phyloP scores from a whole-genome alignment of 2,797 vertebrate genomes.

The Gymnothorax reevesii region DNA sequence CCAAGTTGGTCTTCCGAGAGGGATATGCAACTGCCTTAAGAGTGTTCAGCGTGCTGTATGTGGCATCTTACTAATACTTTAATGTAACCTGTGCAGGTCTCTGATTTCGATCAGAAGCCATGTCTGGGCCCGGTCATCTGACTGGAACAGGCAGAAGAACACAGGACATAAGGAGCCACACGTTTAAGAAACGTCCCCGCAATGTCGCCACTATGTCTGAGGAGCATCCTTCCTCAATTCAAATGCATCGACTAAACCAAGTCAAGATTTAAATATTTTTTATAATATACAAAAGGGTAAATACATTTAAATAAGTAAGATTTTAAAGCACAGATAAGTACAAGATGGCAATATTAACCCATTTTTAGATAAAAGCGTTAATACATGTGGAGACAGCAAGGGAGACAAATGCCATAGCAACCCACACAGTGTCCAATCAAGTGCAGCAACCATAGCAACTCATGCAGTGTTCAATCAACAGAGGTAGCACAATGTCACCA shows the following conservation, averaged over 20 bases:
- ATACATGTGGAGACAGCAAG: slow-evolving; percentile 30
- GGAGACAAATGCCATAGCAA: slow-evolving; percentile 28
- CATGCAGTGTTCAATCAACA: slow-evolving; percentile 42
- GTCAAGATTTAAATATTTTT: slow-evolving; percentile 49
- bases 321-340: slow-evolving; percentile 77
- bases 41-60: neutral
- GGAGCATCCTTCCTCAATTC: slow-evolving; percentile 42
- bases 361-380: slow-evolving; percentile 52
- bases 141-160: neutral
- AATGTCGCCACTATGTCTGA: slow-evolving; percentile 20
- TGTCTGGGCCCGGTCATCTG: neutral
- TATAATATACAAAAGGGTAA: slow-evolving; percentile 39
- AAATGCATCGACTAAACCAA: slow-evolving; percentile 55
- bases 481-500: slow-evolving; percentile 64
- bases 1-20: too few relatives aligned
- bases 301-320: slow-evolving; percentile 59
- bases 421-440: slow-evolving; percentile 39
- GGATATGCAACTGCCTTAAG: too few relatives aligned
- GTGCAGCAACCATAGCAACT: slow-evolving; percentile 51
- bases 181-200: neutral
- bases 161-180: neutral
- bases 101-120: slow-evolving; percentile 10
- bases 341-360: slow-evolving; percentile 55
- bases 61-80: neutral
- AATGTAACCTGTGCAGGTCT: slow-evolving; percentile 19